Base-by-base conservation (phyloP, 2,888 invertebrate genomes). In the Pristionchus japonicus region DNA sequence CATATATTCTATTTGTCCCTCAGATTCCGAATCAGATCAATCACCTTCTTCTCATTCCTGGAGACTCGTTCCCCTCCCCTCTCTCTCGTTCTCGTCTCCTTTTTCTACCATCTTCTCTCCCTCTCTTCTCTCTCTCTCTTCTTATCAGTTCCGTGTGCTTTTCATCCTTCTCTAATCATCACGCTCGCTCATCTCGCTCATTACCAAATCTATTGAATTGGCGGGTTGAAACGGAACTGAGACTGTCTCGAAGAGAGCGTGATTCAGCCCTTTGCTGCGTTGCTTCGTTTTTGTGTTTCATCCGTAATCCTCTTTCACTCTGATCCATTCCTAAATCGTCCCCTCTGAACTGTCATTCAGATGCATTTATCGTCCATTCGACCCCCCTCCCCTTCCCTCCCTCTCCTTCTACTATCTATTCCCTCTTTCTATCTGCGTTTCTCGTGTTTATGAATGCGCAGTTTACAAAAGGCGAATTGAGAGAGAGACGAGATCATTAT, bases 81-180 rank as follows among this genome's bases (percentile, higher is more conserved):
- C 31, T 31, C 70, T 31, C 67, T 74, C 70, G 70, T 70, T 20
- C 37, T 27, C 34, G 15, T 74, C 23, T 37, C 40, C 4, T 17
- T n/a, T 40, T 7, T 17, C 40, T 40, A 20, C 74, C 23, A 23
- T 40, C 40, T 17, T 37, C 43, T 11, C n/a, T 57, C 43, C 43
- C n/a, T 57, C 17, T 57, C 17, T 57, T 3, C 17, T 23, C 23
- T 37, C 74, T 40, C 40, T 40, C 40, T 37, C 20, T 40, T 37
- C 74, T 74, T 74, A 67, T 37, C 37, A 74, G 74, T 74, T 74
- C 74, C 74, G 74, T 74, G 74, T 74, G 67, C 34, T 74, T 74
- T 40, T 74, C 40, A 40, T 74, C 37, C 40, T 40, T 37, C 57
- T 57, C 74, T 74, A 74, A 74, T 40, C 74, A 74, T 74, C 74